Base-by-base conservation (phyloP, 2,797 vertebrate species). In the Rhinatrema bivittatum region DNA sequence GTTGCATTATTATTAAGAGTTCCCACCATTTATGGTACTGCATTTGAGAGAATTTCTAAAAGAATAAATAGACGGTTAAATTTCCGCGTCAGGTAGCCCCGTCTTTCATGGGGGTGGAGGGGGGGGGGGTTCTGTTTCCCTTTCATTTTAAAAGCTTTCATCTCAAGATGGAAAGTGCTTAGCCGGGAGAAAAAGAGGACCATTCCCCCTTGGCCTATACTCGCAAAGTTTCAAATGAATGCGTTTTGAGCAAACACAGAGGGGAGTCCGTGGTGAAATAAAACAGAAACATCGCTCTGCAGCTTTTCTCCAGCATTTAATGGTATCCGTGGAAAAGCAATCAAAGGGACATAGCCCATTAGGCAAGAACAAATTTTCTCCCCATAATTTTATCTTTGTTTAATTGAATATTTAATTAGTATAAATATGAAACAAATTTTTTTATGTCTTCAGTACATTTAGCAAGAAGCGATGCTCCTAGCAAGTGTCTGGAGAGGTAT, bases 341-440 rank as follows among this genome's bases (percentile, higher is more conserved):
- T 79, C 74, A 76, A 71, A 20, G 45, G 39, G 74, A 65, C 64
- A 72, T 74, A 83, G 76, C 48, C 71, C 74, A 84, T 83, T 85
- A 84, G 72, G 76, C 76, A 79, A 78, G 78, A 81, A 74, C 72
- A 76, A 70, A 77, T 76, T 73, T 72, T 55, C 50, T 62, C 58
- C 67, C 65, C 43, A 42, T 72, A 69, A 79, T 82, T 81, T 79
- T 81, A 73, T 81, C 74, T 76, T 82, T 81, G 73, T 83, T 82
- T 83, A 84, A 85, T 81, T 81, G 76, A 81, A 81, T 81, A 81
- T 83, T 84, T 83, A 83, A 82, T 85, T 81, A 77, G 68, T 66
- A 76, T 66, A 72, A 75, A 79, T 74, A 78, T 11, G 42, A 74
- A 71, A 56, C 67, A 74, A 67, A 64, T 78, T 77, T 80, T 70